Evolutionary conservation across 1,140 invertebrate genomes (phyloP).

Genomic region (Zaprionus lachaisei): DNA sequence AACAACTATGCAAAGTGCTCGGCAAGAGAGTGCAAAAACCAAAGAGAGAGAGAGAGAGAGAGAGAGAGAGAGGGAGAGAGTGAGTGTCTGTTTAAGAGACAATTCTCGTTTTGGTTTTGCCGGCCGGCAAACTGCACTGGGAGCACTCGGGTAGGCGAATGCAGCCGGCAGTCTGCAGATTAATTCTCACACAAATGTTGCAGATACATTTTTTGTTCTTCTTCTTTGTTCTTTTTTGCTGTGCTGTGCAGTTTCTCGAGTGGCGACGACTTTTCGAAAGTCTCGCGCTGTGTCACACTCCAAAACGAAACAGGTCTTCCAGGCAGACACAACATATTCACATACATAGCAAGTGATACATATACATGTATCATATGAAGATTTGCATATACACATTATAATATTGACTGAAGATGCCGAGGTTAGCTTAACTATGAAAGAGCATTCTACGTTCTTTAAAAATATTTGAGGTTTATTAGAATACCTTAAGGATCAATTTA

Average conservation of each 20-base stretch:
- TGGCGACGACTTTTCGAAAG: slow-evolving; percentile 12
- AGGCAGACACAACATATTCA: neutral
- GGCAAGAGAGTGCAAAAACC: slow-evolving; percentile 21
- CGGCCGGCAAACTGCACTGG: slow-evolving; percentile 52
- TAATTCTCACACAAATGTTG: slow-evolving; percentile 29
- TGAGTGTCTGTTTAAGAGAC: slow-evolving; percentile 28
- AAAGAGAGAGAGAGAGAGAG: slow-evolving; percentile 6
- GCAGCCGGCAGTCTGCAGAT: slow-evolving; percentile 22
- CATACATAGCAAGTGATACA: neutral
- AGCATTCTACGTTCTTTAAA: too few species aligned
- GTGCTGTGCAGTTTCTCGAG: slow-evolving; percentile 5
- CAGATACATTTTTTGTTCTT: slow-evolving; percentile 25
- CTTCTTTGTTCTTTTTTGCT: neutral
- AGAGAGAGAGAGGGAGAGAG: slow-evolving; percentile 18
- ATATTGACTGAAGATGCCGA: neutral
- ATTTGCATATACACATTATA: slow-evolving; percentile 8
- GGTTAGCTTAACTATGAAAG: neutral
- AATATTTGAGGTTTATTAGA: too few species aligned
- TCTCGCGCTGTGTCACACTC: slow-evolving; percentile 31
- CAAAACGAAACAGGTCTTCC: slow-evolving; percentile 26
- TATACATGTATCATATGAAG: neutral
- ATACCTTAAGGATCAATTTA: too few species aligned
- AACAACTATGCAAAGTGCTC: slow-evolving; percentile 54
- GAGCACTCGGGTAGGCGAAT: neutral
- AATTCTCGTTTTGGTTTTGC: slow-evolving; percentile 46